Conservation (phyloP, 2,797 vertebrate genomes). For the Rhabdomys pumilio region DNA sequence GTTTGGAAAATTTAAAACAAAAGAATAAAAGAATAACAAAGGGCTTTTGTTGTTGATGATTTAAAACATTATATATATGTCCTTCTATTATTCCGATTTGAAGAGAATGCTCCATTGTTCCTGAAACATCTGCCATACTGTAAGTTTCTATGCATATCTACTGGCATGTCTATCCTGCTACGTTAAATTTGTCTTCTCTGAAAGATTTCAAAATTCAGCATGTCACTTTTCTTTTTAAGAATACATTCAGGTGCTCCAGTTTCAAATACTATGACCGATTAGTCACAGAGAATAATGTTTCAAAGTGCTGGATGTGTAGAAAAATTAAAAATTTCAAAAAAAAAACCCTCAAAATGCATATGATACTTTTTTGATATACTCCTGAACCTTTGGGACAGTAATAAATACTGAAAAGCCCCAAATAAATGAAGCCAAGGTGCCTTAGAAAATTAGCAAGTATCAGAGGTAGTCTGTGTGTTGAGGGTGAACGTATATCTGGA, state of each 20-base stretch:
- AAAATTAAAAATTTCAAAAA: slow-evolving; percentile 1
- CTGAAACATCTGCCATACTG: background rate
- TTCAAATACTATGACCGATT: slow-evolving; percentile 2
- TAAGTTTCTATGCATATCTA: background rate
- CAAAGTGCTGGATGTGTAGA: background rate
- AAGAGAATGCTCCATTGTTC: slow-evolving; percentile 21
- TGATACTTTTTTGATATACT: background rate
- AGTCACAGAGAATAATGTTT: slow-evolving; percentile 34
- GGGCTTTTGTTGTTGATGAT: background rate
- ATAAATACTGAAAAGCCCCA: background rate
- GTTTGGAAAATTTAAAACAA: background rate
- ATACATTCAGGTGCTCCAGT: background rate
- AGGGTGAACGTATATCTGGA: background rate
- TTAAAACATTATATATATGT: background rate
- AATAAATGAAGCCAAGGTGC: slow-evolving; percentile 28
- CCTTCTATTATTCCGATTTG: background rate
- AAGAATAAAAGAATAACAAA: background rate
- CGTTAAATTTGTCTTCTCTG: slow-evolving; percentile 15
- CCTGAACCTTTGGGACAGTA: background rate
- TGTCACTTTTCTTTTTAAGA: slow-evolving; percentile 40
- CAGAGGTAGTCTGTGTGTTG: background rate
- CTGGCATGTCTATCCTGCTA: background rate
- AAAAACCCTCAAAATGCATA: background rate
- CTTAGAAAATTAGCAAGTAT: background rate
- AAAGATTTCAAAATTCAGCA: slow-evolving; percentile 29